Conservation (phyloP, 2,797 vertebrate species). For the Choloepus didactylus region DNA sequence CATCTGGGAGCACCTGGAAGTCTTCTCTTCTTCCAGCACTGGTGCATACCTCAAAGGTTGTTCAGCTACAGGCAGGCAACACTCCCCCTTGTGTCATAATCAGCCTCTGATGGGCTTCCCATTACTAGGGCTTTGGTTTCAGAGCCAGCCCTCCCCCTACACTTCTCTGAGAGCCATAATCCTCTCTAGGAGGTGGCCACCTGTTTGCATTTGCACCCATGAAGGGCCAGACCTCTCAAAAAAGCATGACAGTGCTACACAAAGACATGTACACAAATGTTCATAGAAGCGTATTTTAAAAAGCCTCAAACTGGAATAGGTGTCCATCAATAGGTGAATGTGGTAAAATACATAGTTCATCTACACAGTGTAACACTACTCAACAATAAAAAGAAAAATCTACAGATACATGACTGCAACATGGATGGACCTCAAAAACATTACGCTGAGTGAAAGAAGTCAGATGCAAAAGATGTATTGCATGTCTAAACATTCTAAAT, state of each 20-base stretch:
- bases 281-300: neutral
- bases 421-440: neutral
- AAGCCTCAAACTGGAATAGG: neutral
- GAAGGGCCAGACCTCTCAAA: neutral
- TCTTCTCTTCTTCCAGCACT: neutral
- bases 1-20: neutral
- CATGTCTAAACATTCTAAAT: neutral
- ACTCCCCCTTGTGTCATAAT: neutral
- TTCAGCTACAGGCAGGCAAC: neutral
- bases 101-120: neutral
- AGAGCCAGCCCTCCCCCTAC: neutral
- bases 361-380: neutral
- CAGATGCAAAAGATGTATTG: neutral
- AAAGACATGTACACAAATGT: neutral
- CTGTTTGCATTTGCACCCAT: neutral
- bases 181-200: neutral
- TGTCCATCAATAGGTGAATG: neutral
- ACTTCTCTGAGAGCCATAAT: neutral
- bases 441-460: neutral
- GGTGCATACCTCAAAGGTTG: neutral
- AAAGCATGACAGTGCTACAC: neutral
- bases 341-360: neutral
- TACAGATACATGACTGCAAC: neutral
- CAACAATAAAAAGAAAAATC: neutral
- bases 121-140: neutral